Evolutionary conservation across 2,113 vertebrate genomes (phyloP).

Genomic region (Montifringilla adamsi): DNA sequence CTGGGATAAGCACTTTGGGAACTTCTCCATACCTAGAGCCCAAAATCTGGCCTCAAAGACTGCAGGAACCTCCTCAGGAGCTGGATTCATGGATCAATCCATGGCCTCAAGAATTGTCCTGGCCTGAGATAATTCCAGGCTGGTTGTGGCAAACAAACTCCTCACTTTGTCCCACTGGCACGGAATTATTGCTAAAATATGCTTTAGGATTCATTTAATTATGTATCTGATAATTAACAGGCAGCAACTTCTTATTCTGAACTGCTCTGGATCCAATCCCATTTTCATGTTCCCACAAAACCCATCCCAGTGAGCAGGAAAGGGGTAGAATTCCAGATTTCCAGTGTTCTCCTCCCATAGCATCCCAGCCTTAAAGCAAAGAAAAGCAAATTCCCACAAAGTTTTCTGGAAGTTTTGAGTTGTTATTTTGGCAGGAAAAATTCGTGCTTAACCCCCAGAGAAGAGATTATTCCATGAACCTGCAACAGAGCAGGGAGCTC

Average conservation of each 20-base stretch:
- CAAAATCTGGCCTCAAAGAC: accelerated
- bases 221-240: neutral
- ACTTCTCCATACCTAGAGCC: neutral
- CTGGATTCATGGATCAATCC: accelerated
- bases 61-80: neutral
- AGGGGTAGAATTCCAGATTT: neutral
- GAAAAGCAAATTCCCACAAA: neutral
- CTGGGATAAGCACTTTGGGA: neutral
- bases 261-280: neutral
- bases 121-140: neutral
- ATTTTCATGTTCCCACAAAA: neutral
- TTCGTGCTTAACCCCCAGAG: accelerated
- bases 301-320: neutral
- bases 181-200: accelerated
- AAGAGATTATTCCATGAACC: neutral
- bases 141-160: neutral
- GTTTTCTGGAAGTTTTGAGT: neutral
- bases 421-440: neutral
- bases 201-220: neutral
- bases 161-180: neutral
- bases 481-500: neutral
- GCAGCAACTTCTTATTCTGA: neutral
- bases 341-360: accelerated
- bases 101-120: neutral
- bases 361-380: neutral